These are phyloP conservation scores for Pseudococcus jackbeardsleyi DNA, from an alignment of 2,888 invertebrate genomes.

Conservation along the genomic window DNA sequence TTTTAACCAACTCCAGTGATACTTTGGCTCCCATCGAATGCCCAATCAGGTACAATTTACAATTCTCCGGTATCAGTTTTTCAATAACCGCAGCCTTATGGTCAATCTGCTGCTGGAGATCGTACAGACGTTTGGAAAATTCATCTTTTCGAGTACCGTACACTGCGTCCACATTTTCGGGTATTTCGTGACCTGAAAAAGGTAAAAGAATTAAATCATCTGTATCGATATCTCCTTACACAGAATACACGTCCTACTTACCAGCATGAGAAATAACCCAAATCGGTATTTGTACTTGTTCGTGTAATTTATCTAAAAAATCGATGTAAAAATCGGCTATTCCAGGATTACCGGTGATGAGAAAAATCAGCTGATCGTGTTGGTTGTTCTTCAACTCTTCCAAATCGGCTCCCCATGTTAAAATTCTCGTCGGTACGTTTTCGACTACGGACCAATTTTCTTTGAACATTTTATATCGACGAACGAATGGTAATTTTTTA, in stretches of 20 bases:
- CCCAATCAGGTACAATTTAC: constrained; percentile 85
- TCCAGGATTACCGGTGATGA: constrained; percentile 84
- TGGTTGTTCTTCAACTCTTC: constrained; percentile 46
- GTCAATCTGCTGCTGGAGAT: constrained; percentile 82
- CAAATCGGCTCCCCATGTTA: constrained; percentile 58
- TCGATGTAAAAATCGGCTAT: constrained; percentile 83
- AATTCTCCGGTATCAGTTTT: constrained; percentile 79
- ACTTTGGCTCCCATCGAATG: constrained; percentile 94
- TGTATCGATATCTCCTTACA: not conserved
- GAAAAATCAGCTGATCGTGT: constrained; percentile 33
- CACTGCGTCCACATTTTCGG: constrained; percentile 41
- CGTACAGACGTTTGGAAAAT: constrained; percentile 73
- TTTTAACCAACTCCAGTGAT: constrained; percentile 79
- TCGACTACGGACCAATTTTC: constrained; percentile 58
- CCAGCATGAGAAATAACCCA: constrained; percentile 89
- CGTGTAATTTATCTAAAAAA: constrained; percentile 79
- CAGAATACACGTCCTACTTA: constrained; percentile 71
- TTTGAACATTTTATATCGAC: constrained; percentile 15
- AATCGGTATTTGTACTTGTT: constrained; percentile 78
- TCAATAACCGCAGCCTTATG: constrained; percentile 84
- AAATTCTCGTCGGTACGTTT: constrained; percentile 56
- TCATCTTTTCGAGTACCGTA: constrained; percentile 21
- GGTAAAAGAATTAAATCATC: not conserved
- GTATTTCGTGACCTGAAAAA: constrained; percentile 66
- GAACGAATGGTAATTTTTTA: not conserved